Percentiles rank a stretch among this genome's conserved stretches.
phyloP scores from a whole-genome alignment of 2,797 vertebrate species.

The Pampus argenteus region DNA sequence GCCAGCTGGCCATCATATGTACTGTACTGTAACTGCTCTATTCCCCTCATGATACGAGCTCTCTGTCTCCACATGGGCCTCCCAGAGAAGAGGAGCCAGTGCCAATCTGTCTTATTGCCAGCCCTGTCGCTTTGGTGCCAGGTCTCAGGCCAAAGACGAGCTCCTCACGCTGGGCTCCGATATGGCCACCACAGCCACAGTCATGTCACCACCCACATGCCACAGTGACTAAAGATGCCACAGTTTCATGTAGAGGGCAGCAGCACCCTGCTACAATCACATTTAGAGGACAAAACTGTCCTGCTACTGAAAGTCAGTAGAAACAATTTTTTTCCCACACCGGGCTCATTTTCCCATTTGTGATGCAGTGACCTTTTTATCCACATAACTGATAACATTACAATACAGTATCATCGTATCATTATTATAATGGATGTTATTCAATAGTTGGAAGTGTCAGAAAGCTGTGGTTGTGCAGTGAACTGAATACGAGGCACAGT shows the following conservation, averaged over 20 bases:
- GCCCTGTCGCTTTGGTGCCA: conserved; percentile 59
- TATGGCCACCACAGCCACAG: conserved; percentile 62
- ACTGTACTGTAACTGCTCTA: conserved; percentile 67
- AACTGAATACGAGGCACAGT: conserved; percentile 16
- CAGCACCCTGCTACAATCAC: conserved; percentile 58
- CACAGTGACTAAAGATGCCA: conserved; percentile 54
- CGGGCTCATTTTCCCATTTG: conserved; percentile 60
- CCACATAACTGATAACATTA: conserved; percentile 22
- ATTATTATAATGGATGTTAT: conserved; percentile 14
- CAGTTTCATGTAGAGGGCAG: conserved; percentile 62
- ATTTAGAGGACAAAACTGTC: conserved; percentile 54
- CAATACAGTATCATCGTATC: conserved; percentile 6
- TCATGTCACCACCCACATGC: conserved; percentile 66
- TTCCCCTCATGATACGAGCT: conserved; percentile 54
- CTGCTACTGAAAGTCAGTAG: conserved; percentile 28
- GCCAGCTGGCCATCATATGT: conserved; percentile 71
- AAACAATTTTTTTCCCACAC: conserved; percentile 37
- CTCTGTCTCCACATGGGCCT: conserved; percentile 44
- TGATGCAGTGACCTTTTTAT: conserved; percentile 57
- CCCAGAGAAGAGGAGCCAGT: conserved; percentile 47
- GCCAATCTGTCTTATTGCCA: conserved; percentile 63
- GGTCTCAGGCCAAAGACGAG: conserved; percentile 62
- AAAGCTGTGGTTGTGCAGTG: background rate
- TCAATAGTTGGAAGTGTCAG: conserved; percentile 11
- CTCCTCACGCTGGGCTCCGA: conserved; percentile 62